A percentile compares a stretch with the other conserved stretches of the same genome.
Conservation (phyloP, 2,113 vertebrate genomes). For the Uropsilus gracilis region DNA sequence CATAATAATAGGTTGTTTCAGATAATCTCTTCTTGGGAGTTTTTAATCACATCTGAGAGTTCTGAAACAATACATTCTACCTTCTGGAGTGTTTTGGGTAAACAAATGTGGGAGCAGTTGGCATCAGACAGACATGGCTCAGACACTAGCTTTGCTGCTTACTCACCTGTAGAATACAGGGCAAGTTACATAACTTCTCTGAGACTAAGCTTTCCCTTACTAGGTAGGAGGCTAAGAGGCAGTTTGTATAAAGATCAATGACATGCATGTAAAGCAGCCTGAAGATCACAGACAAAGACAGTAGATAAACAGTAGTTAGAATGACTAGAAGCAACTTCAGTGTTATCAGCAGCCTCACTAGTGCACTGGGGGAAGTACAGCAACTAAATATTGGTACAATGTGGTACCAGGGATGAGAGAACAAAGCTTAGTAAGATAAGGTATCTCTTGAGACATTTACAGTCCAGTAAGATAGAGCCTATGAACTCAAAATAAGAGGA, state of each 20-base stretch:
- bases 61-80: not conserved
- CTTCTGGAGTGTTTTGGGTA: not conserved
- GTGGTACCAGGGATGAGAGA: not conserved
- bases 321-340: not conserved
- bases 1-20: not conserved
- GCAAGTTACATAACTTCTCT: not conserved
- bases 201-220: not conserved
- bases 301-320: not conserved
- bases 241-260: not conserved
- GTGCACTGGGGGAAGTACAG: not conserved
- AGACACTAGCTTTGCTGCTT: not conserved
- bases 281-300: not conserved
- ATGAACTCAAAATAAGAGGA: not conserved
- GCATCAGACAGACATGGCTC: not conserved
- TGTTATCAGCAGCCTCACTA: not conserved
- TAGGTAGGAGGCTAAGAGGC: not conserved
- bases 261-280: not conserved
- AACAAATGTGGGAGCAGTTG: not conserved
- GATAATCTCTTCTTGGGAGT: not conserved
- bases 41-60: not conserved
- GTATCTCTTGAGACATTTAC: not conserved
- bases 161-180: not conserved
- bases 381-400: not conserved
- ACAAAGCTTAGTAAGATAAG: not conserved
- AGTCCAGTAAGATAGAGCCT: not conserved